Base-by-base conservation (phyloP, 2,113 vertebrate genomes). In the Pipa parva region DNA sequence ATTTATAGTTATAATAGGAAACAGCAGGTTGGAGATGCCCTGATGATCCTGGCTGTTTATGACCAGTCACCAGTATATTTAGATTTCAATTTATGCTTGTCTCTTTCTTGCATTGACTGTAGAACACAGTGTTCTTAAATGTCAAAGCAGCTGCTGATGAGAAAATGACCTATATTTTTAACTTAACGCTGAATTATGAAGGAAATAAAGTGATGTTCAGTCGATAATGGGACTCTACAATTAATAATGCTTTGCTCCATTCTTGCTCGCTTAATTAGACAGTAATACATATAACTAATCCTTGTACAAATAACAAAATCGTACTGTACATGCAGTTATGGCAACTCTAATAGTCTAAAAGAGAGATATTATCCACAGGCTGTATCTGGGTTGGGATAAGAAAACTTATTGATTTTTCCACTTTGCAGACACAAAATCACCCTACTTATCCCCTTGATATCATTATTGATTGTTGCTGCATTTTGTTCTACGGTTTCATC, bases 371-470 rank as follows among this genome's bases (percentile, higher is more conserved):
- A 66, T 48, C 63, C 39, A 31, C 27, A 24, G 63, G 39, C 39
- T 28, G 37, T 66, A 39, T 66, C 52, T 58, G 52, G 25, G 52
- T 4, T 2, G 7, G 24, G 52, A 63, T 52, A 63, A 64, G 63
- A 57, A 28, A 56, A 65, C 46, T 11, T 22, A 55, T 65, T 21
- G 63, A 65, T 56, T 65, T 65, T 65, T 50, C 45, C 63, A 45
- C 45, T 57, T 46, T 57, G 52, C 51, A 46, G 50, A 57, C 21
- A 46, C 51, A 46, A 57, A 42, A 55, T 55, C 62, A 55, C 33
- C 48, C 20, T 45, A 29, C 31, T 26, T 17, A 9, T 21, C 10
- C 59, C 22, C 21, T n/a, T 37, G 46, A 18, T 52, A 42, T 31
- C 11, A 13, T 42, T 57, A 57, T 56, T 56, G 51, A 65, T 65